Base-by-base conservation (phyloP, 1,140 invertebrate genomes). In the Mizuhopecten yessoensis region DNA sequence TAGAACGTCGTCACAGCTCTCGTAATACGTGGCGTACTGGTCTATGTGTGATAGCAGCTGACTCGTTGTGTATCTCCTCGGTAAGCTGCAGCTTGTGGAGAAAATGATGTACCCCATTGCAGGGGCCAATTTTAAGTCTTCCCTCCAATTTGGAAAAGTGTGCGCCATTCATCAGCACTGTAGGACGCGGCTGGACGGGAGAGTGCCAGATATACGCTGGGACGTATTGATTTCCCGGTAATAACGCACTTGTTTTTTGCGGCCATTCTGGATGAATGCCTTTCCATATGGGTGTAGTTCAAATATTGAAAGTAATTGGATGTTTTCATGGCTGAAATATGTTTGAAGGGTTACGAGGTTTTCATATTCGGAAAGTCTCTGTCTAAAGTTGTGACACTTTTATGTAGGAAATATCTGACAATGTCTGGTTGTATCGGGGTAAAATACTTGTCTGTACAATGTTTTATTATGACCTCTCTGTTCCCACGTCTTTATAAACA, bases 291-390 rank as follows among this genome's bases (percentile, higher is more conserved):
- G 57, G 57, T 75, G 29, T 29, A 75, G 57, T 75, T 75, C 57
- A 75, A 75, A 75, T 29, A 75, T 17, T 75, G 57, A 75, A 75
- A 75, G n/a, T 75, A 29, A 75, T 75, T 75, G 57, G 57, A 75
- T 75, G 57, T 75, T 75, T 75, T 75, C 29, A 75, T 75, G 57
- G n/a, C 57, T 75, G 57, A 75, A 75, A 75, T 75, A 75, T 75
- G 57, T 75, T 75, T 75, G 57, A 75, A 75, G 57, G 57, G 57
- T 75, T 29, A 75, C 11, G n/a, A n/a, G 57, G 57, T 75, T 75
- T 75, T 75, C 23, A 75, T 75, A n/a, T 29, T 13, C 23, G 57
- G 57, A 17, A 75, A 75, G 29, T 75, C 57, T 75, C 15, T 75
- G 57, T 75, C 57, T 75, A 75, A 75, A 75, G 1, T 29, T 75